Evolutionary conservation across 2,113 vertebrate species (phyloP).

Genomic region (Oncorhynchus clarkii): DNA sequence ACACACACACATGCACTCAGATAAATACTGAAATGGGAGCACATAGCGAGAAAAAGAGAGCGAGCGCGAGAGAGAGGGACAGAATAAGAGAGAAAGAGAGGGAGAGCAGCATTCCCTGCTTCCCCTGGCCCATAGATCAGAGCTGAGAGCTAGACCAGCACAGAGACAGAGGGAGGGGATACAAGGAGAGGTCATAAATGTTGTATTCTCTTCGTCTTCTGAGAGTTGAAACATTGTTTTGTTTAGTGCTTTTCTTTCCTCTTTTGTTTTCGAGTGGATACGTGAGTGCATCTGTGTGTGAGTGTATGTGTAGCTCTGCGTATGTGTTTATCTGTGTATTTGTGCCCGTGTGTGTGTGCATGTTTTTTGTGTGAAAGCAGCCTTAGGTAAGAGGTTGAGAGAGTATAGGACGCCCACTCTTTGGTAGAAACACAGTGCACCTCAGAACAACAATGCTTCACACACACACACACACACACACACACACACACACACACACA

Average conservation of each 20-base stretch:
- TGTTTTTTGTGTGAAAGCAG: slow-evolving; percentile 14
- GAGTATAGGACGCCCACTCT: background rate
- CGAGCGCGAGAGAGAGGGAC: background rate
- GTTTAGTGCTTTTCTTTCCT: slow-evolving; percentile 44
- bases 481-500: background rate
- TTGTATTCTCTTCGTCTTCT: slow-evolving; percentile 41
- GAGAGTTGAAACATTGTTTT: slow-evolving; percentile 50
- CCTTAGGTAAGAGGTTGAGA: background rate
- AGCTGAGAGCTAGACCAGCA: background rate
- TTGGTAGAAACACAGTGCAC: background rate
- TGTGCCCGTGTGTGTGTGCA: background rate
- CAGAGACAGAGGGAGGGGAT: background rate
- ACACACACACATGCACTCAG: slow-evolving; percentile 6
- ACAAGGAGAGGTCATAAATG: slow-evolving; percentile 47
- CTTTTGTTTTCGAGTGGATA: slow-evolving; percentile 33
- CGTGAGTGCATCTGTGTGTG: slow-evolving; percentile 23
- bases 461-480: background rate
- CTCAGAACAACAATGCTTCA: background rate
- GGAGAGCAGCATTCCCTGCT: background rate
- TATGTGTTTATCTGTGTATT: too few relatives aligned
- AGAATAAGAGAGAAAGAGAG: background rate
- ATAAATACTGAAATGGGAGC: slow-evolving; percentile 14
- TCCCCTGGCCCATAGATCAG: background rate
- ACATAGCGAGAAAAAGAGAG: slow-evolving; percentile 9
- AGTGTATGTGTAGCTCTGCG: too few relatives aligned